Evolutionary conservation across 2,888 invertebrate species (phyloP), one percentile per base, ranked within the genome.

Genomic region (Allolobophora icterica): DNA sequence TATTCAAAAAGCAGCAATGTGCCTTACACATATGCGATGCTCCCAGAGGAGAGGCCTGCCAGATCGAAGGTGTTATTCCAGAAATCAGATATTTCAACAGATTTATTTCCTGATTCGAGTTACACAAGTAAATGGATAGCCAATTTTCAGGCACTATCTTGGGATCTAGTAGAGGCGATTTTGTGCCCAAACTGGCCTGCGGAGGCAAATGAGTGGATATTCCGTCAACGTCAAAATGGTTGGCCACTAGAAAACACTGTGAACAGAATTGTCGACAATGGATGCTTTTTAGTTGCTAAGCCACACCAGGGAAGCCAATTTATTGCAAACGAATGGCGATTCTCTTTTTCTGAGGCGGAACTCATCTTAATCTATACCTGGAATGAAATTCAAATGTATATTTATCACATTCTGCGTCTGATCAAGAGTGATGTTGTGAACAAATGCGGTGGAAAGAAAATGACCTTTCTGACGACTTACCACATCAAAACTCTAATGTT

Each of bases 401-500:
- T 52, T 30, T 52, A 90, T 90, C 40, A 45, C n/a, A 52, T 34
- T 30, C 21, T 90, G 21, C 38, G 42, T 30, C 89, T 89, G 30
- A 89, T 89, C 6, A 89, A 89, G 21, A 89, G 15, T 30, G 42
- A 40, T 40, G 34, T 89, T 42, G 38, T 40, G 30, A 38, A 33
- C 5, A 8, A 89, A 11, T 40, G 38, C 11, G 38, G 89, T 89
- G 83, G 83, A 24, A 83, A 83, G 33, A 40, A 45, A 6, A 11
- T 6, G 33, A 17, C 45, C 21, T 0, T 45, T 90, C 52, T 90
- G 6, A 30, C n/a, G 1, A 45, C 90, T 17, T 90, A 90, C 30
- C 45, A 90, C 90, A 11, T 90, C 33, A 90, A 89, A 45, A 90
- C 90, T 30, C 52, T 90, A 40, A 90, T 90, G 90, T 52, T 90